A percentile compares a stretch with the other conserved stretches of the same genome.
These are phyloP conservation scores for Tethea ocularis DNA, from an alignment of 2,888 invertebrate species.

Conservation along the genomic window DNA sequence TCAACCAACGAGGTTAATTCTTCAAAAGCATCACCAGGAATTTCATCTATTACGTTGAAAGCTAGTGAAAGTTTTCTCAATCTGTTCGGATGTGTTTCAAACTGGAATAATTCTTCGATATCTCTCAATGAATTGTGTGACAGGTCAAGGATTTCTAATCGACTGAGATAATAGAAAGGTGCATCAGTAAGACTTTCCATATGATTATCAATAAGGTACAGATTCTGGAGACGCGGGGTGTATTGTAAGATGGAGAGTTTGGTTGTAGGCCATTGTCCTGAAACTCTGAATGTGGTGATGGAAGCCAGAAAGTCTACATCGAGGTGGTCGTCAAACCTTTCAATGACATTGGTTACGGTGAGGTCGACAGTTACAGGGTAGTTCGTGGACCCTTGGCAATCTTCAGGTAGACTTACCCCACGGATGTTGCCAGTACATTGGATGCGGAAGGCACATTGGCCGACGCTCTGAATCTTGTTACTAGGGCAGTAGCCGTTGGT, in stretches of 20 bases:
- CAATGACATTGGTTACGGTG: conserved; percentile 48
- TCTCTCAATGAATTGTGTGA: conserved; percentile 56
- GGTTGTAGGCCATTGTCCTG: conserved; percentile 50
- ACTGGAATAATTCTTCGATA: conserved; percentile 57
- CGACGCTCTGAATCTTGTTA: conserved; percentile 37
- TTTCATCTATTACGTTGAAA: conserved; percentile 50
- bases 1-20: conserved; percentile 57
- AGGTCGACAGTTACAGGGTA: conserved; percentile 55
- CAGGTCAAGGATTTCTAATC: conserved; percentile 57
- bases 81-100: conserved; percentile 54
- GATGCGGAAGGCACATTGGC: conserved; percentile 51
- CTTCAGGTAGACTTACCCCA: conserved; percentile 42
- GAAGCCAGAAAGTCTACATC: conserved; percentile 48
- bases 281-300: conserved; percentile 55
- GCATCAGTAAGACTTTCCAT: conserved; percentile 47
- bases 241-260: conserved; percentile 54
- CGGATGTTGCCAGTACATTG: conserved; percentile 52
- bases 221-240: conserved; percentile 50
- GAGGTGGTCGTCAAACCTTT: conserved; percentile 42
- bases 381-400: conserved; percentile 64
- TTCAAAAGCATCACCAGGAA: conserved; percentile 53
- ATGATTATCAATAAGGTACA: conserved; percentile 48
- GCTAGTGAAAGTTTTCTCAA: conserved; percentile 54
- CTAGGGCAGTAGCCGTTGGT: conserved; percentile 47
- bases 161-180: conserved; percentile 55